Percentiles rank a stretch among this genome's conserved stretches.
These are phyloP conservation scores for Eupelmus urozonus DNA, from an alignment of 2,888 invertebrate species.

Conservation along the genomic window DNA sequence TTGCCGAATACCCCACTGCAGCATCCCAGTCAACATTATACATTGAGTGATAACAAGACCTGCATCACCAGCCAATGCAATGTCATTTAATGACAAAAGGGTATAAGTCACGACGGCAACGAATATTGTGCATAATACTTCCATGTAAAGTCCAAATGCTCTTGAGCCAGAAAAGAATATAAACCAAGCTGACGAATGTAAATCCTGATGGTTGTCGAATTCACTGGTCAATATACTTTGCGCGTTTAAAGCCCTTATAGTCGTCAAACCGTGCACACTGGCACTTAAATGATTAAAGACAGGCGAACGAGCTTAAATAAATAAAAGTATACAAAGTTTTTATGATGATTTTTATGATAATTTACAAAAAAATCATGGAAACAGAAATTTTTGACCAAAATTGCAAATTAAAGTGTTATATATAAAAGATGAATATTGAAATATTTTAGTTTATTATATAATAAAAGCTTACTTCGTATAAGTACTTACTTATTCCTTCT, in stretches of 20 bases:
- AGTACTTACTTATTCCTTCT: constrained; percentile 82
- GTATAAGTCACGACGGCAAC: constrained; percentile 83
- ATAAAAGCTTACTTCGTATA: background rate
- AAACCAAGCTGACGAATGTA: constrained; percentile 77
- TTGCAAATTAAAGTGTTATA: background rate
- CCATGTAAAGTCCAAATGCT: constrained; percentile 75
- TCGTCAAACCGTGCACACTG: constrained; percentile 85
- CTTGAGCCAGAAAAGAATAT: constrained; percentile 76
- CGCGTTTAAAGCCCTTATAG: constrained; percentile 86
- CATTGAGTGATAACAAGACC: constrained; percentile 77
- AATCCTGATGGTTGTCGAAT: constrained; percentile 81
- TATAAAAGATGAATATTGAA: constrained; percentile 66
- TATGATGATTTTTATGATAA: no score
- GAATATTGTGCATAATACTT: constrained; percentile 83
- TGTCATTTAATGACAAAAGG: constrained; percentile 77
- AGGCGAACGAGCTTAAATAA: constrained; percentile 84
- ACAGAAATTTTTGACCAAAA: background rate
- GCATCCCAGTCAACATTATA: constrained; percentile 77
- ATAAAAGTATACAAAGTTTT: background rate
- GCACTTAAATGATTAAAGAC: constrained; percentile 88
- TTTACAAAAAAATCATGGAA: no score
- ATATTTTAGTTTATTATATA: constrained; percentile 79
- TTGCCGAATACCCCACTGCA: constrained; percentile 90
- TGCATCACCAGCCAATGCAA: constrained; percentile 67
- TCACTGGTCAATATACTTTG: constrained; percentile 82